A percentile compares a stretch with the other conserved stretches of the same genome.
Evolutionary conservation across 2,888 invertebrate species (phyloP).

Genomic region (Cephus runcator): DNA sequence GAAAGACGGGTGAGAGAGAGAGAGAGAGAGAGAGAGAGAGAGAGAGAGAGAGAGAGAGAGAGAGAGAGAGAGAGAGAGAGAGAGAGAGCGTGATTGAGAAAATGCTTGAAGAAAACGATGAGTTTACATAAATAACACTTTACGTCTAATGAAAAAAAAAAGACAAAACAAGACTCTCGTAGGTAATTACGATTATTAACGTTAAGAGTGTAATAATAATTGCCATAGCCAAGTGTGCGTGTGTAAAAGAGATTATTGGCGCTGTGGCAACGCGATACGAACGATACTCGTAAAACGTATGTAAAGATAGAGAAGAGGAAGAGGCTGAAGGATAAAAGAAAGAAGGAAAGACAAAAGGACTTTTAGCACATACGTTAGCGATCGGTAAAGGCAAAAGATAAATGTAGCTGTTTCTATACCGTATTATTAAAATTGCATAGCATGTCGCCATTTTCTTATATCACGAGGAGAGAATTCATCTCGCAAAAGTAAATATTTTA

Average conservation of each 20-base stretch:
- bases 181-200: conserved; percentile 8
- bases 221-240: conserved; percentile 18
- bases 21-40: neutral
- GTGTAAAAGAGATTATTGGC: conserved; percentile 4
- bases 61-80: too few species aligned
- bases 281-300: too few species aligned
- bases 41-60: conserved; percentile 3
- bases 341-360: conserved; percentile 19
- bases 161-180: conserved; percentile 18
- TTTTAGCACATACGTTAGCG: conserved; percentile 26
- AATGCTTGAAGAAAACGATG: conserved; percentile 9
- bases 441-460: conserved; percentile 35
- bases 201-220: conserved; percentile 18
- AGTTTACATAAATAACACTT: conserved; percentile 17
- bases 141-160: conserved; percentile 14
- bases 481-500: conserved; percentile 14
- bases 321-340: neutral
- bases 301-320: too few species aligned
- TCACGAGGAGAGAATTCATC: conserved; percentile 26
- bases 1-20: neutral
- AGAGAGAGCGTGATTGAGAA: too few species aligned
- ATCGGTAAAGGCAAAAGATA: conserved; percentile 18
- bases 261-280: too few species aligned
- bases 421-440: conserved; percentile 20
- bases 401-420: conserved; percentile 36